phyloP scores from a whole-genome alignment of 2,888 invertebrate species.

The Morpho deidamia region DNA sequence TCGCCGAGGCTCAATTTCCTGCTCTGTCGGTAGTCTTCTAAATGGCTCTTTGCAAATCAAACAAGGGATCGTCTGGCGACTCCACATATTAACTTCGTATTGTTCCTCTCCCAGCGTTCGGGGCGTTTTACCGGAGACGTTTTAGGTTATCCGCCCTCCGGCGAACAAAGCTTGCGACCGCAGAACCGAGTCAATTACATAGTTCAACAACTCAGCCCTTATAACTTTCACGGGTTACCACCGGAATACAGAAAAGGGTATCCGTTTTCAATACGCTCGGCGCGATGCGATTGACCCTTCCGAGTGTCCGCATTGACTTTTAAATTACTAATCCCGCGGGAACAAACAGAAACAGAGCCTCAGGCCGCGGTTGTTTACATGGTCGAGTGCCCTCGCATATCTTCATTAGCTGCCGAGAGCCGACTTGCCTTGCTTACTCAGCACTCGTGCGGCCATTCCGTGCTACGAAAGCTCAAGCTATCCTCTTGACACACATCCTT shows the following conservation, averaged over 20 bases:
- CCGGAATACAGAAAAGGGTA: slow-evolving; percentile 77
- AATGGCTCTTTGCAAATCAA: slow-evolving; percentile 77
- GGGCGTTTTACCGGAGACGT: slow-evolving; percentile 70
- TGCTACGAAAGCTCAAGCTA: slow-evolving; percentile 29
- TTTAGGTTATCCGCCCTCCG: slow-evolving; percentile 73
- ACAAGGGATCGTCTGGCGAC: slow-evolving; percentile 69
- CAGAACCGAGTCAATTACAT: slow-evolving; percentile 78
- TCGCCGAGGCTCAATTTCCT: slow-evolving; percentile 65
- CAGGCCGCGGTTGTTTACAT: slow-evolving; percentile 64
- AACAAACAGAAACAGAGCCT: slow-evolving; percentile 67
- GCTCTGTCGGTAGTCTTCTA: slow-evolving; percentile 64
- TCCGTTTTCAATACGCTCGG: slow-evolving; percentile 74
- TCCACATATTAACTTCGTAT: slow-evolving; percentile 76
- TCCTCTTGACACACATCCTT: slow-evolving; percentile 34
- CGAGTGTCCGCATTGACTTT: slow-evolving; percentile 78
- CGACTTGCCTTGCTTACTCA: slow-evolving; percentile 55
- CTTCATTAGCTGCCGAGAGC: slow-evolving; percentile 59
- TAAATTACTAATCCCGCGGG: slow-evolving; percentile 77
- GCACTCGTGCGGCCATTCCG: slow-evolving; percentile 44
- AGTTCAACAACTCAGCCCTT: slow-evolving; percentile 78
- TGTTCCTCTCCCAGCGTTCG: slow-evolving; percentile 70
- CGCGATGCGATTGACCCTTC: slow-evolving; percentile 74
- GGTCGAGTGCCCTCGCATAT: slow-evolving; percentile 72
- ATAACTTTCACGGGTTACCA: slow-evolving; percentile 75
- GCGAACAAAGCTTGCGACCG: slow-evolving; percentile 75